A percentile compares a stretch with the other conserved stretches of the same genome.
Evolutionary conservation across 2,888 invertebrate genomes (phyloP).

Genomic region (Cantharis rufa): DNA sequence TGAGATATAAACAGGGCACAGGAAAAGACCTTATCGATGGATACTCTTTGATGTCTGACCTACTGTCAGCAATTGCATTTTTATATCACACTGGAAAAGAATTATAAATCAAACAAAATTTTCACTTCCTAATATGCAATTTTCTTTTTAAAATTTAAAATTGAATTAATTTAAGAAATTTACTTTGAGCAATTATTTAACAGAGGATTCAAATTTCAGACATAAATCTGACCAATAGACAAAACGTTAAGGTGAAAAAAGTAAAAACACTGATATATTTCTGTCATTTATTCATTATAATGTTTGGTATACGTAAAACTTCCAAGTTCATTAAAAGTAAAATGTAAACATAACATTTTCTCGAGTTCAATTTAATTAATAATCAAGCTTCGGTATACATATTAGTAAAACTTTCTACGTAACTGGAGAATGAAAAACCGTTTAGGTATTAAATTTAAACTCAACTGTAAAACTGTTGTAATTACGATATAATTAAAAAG

Average conservation of each 20-base stretch:
- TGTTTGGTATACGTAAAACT: not conserved
- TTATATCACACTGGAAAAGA: not conserved
- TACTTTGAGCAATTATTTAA: no score
- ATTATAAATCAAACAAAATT: not conserved
- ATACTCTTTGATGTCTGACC: not conserved
- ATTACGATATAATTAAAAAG: not conserved
- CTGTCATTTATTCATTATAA: not conserved
- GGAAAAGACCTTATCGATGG: not conserved
- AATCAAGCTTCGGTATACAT: not conserved
- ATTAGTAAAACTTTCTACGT: not conserved
- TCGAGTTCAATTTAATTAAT: not conserved
- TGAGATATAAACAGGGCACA: not conserved
- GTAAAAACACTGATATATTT: not conserved
- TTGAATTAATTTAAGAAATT: no score
- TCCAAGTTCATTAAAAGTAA: not conserved
- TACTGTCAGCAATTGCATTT: not conserved
- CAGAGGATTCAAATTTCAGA: no score
- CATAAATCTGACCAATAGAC: no score
- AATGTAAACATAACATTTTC: not conserved
- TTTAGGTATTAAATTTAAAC: not conserved
- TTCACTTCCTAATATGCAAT: not conserved
- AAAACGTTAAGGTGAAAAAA: no score
- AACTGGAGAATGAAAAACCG: not conserved
- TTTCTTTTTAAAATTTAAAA: no score
- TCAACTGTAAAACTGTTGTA: not conserved